phyloP scores from a whole-genome alignment of 2,113 vertebrate species.

The Coreoperca whiteheadi region DNA sequence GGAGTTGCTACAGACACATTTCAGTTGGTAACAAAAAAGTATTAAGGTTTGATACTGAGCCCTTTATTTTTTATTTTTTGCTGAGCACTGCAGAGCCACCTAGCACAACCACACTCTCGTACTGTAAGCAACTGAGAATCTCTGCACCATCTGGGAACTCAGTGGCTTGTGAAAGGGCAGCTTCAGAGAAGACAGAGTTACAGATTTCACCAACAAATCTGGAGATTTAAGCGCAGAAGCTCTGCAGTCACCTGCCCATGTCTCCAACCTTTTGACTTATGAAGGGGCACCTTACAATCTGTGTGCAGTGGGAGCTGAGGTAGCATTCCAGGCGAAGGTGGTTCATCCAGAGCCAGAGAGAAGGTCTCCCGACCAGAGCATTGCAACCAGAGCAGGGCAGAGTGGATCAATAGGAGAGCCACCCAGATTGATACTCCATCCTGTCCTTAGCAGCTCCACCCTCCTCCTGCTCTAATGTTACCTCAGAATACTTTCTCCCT shows the following conservation, averaged over 20 bases:
- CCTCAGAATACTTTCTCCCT: constrained; percentile 56
- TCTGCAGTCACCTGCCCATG: background rate
- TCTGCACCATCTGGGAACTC: constrained; percentile 30
- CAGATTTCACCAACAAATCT: constrained; percentile 6
- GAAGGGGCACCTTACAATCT: constrained; percentile 7
- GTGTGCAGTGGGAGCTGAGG: constrained; percentile 51
- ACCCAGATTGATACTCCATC: constrained; percentile 76
- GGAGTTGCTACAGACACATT: background rate
- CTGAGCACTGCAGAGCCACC: constrained; percentile 10
- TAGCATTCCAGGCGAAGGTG: constrained; percentile 60
- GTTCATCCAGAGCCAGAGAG: constrained; percentile 60
- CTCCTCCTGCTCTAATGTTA: constrained; percentile 67
- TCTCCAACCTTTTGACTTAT: constrained; percentile 8
- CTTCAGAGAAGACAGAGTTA: background rate
- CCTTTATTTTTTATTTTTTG: constrained; percentile 8
- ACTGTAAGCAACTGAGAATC: constrained; percentile 16
- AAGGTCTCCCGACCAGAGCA: constrained; percentile 59
- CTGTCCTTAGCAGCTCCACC: constrained; percentile 67
- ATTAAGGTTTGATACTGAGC: background rate
- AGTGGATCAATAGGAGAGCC: constrained; percentile 79
- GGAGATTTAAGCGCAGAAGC: constrained; percentile 1
- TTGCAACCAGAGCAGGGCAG: constrained; percentile 75
- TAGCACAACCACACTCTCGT: constrained; percentile 1
- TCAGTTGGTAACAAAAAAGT: background rate
- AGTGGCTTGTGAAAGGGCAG: background rate